Evolutionary conservation across 1,140 invertebrate genomes (phyloP).

Genomic region (Saccostrea glomerata): DNA sequence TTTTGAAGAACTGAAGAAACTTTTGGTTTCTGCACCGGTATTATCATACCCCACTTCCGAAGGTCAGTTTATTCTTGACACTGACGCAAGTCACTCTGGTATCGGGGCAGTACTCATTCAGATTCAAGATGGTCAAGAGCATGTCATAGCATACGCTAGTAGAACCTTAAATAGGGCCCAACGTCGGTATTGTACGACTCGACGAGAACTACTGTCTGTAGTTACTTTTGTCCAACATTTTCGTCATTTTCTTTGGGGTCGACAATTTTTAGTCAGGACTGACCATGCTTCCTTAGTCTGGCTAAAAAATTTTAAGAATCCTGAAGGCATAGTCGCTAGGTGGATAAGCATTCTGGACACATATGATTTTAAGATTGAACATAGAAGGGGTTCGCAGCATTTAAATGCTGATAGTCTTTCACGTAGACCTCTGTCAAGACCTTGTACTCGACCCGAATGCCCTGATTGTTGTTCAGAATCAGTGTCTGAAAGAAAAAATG

Average conservation of each 20-base stretch:
- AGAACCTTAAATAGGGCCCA: no score
- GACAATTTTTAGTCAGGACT: no score
- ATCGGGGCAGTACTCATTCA: neutral
- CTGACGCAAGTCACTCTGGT: neutral
- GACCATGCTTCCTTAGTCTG: no score
- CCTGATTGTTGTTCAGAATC: neutral
- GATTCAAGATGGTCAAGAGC: neutral
- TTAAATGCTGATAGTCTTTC: slow-evolving; percentile 7
- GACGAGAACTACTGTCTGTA: neutral
- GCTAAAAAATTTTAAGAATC: no score
- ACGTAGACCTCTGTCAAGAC: neutral
- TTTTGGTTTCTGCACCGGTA: neutral
- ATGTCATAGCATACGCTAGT: no score
- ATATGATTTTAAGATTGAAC: slow-evolving; percentile 17
- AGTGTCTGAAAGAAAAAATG: no score
- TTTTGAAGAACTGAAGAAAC: neutral
- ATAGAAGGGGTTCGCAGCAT: neutral
- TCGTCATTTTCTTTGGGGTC: no score
- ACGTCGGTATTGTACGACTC: no score
- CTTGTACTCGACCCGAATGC: slow-evolving; percentile 16
- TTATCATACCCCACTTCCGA: neutral
- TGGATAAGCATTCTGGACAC: neutral
- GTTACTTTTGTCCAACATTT: slow-evolving; percentile 5
- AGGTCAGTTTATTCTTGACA: slow-evolving; percentile 13
- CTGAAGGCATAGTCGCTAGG: no score